Conservation (phyloP, 2,797 vertebrate species). For the Babyrousa celebensis region DNA sequence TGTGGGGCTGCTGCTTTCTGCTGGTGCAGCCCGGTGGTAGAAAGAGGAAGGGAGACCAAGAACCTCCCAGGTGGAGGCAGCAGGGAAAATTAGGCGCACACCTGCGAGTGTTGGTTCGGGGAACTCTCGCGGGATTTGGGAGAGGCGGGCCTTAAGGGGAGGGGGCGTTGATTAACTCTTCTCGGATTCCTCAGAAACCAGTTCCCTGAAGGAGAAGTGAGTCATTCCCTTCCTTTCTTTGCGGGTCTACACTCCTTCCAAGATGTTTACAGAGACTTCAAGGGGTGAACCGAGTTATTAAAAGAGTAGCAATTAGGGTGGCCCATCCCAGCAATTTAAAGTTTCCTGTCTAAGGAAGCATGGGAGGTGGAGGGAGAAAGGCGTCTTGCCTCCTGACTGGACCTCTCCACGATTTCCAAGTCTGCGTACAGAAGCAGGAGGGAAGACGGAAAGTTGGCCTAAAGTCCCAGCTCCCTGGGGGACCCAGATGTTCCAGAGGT, state of each 20-base stretch:
- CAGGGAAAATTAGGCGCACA: too few species aligned
- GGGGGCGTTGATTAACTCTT: accelerated
- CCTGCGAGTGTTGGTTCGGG: background rate
- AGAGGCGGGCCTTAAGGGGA: accelerated
- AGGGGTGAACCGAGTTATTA: constrained; percentile 84
- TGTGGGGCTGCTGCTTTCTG: background rate
- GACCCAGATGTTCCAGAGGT: background rate
- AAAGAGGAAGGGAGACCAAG: accelerated
- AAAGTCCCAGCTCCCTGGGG: constrained; percentile 85
- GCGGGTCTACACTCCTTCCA: constrained; percentile 73
- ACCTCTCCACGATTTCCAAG: constrained; percentile 81
- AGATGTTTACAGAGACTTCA: constrained; percentile 87
- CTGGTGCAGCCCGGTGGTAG: accelerated
- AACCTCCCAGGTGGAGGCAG: accelerated
- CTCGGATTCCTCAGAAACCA: background rate
- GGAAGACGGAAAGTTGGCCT: constrained; percentile 83
- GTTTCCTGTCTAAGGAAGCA: constrained; percentile 90
- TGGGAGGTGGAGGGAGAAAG: constrained; percentile 77
- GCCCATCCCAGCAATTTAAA: constrained; percentile 90
- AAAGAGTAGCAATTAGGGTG: constrained; percentile 90
- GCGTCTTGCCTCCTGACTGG: constrained; percentile 86
- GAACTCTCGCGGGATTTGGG: background rate
- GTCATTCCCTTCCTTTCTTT: constrained; percentile 65
- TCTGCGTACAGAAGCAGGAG: constrained; percentile 83
- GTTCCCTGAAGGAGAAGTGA: background rate